phyloP scores from a whole-genome alignment of 1,140 invertebrate species.

The Sycophaga agraensis region DNA sequence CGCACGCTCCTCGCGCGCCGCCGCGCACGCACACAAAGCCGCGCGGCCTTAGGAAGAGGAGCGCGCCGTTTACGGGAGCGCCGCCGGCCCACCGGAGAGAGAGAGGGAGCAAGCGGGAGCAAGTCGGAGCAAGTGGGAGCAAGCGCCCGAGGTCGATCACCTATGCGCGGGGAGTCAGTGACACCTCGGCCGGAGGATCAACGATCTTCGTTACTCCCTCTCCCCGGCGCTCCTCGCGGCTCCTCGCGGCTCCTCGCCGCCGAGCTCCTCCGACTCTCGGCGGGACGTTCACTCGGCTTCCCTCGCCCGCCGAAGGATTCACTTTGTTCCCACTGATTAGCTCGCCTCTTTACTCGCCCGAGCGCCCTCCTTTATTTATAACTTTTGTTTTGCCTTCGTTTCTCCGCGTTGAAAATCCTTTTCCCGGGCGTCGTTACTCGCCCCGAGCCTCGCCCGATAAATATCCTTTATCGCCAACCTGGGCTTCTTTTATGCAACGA shows the following conservation, averaged over 20 bases:
- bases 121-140: constrained; percentile 1
- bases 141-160: constrained; percentile 58
- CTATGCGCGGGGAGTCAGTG: constrained; percentile 58
- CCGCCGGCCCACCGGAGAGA: constrained; percentile 7
- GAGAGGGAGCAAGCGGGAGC: constrained; percentile 25
- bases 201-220: constrained; percentile 36
- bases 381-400: too few species aligned
- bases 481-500: too few species aligned
- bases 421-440: too few species aligned
- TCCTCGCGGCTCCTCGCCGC: too few species aligned
- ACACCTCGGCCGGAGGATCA: constrained; percentile 50
- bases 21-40: neutral
- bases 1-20: constrained; percentile 35
- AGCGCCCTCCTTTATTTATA: too few species aligned
- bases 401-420: too few species aligned
- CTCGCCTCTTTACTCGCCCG: too few species aligned
- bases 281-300: too few species aligned
- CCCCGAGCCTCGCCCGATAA: too few species aligned
- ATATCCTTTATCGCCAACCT: too few species aligned
- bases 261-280: too few species aligned
- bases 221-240: constrained; percentile 9
- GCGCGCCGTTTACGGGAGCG: neutral
- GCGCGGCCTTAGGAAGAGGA: neutral
- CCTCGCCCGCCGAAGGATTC: constrained; percentile 3
- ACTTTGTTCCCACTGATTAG: neutral